Evolutionary conservation across 2,113 vertebrate species (phyloP), one percentile per base, ranked within the genome.

Genomic region (human): DNA sequence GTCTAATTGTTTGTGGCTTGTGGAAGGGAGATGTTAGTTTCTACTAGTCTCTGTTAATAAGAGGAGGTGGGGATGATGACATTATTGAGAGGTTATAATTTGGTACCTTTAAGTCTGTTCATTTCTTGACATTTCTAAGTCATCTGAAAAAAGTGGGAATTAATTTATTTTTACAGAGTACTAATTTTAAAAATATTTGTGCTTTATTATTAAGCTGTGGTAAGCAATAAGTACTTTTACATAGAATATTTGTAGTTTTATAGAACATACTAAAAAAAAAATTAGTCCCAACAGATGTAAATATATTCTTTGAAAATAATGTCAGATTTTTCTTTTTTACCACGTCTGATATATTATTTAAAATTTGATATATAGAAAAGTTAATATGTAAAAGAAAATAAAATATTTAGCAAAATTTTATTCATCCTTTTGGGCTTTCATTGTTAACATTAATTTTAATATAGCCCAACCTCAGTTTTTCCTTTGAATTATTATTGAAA

Each of bases 101-200:
- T 94, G 64, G 23, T 85, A 64, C 20, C 75, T 38, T 90, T 70
- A 88, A 94, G 17, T n/a, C n/a, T 86, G 6, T 94, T 97, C 18
- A 93, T 95, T 95, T 97, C 75, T 86, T 97, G 14, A 73, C 6
- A 72, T 95, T 96, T 93, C 14, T 86, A 32, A 89, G 76, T 68
- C 55, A 61, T 66, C 9, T 61, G 4, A 48, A 86, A 95, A 90
- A 76, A 27, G 17, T 70, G 59, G 48, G 43, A 75, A 80, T 83
- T 94, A 40, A 23, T 38, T 57, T 89, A 18, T 91, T 92, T 94
- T 93, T n/a, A 64, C 72, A 87, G 38, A 87, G 17, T 83, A 48
- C n/a, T 92, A 95, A 80, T 11, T 91, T 79, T 94, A 70, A 93
- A 96, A 90, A 87, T 96, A 80, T 66, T 93, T 95, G 55, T 72